phyloP scores from a whole-genome alignment of 2,797 vertebrate species.

The Enteromius radiatus region DNA sequence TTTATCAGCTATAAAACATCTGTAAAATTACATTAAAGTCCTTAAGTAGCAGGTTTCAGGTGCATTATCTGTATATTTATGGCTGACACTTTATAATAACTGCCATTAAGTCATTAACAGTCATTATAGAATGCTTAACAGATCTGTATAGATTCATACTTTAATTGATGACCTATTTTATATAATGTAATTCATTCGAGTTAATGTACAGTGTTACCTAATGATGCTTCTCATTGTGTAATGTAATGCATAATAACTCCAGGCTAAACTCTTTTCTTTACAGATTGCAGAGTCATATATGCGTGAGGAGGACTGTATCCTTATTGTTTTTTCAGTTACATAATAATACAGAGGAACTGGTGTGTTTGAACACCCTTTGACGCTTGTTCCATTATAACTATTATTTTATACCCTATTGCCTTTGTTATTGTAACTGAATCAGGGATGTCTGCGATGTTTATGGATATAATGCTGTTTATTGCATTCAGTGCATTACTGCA shows the following conservation, averaged over 20 bases:
- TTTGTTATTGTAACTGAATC: slow-evolving; percentile 19
- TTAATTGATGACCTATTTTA: neutral
- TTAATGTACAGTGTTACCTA: neutral
- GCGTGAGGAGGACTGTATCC: slow-evolving; percentile 94
- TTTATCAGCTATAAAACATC: neutral
- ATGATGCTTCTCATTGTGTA: slow-evolving; percentile 1
- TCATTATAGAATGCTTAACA: neutral
- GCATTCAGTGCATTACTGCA: neutral
- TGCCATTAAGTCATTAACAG: neutral
- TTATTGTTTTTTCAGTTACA: slow-evolving; percentile 58
- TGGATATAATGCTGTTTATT: neutral
- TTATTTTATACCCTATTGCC: neutral
- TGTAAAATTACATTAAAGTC: neutral
- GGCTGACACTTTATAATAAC: neutral
- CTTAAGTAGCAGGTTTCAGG: too few relatives aligned
- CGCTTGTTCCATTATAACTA: neutral
- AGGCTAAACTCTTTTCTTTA: slow-evolving; percentile 30
- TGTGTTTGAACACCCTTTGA: slow-evolving; percentile 6
- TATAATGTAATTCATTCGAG: neutral
- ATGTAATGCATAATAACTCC: slow-evolving; percentile 11
- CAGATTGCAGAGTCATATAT: slow-evolving; percentile 95
- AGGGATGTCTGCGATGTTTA: neutral
- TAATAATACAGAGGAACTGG: neutral
- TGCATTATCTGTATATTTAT: neutral
- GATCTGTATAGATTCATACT: neutral